phyloP scores from a whole-genome alignment of 2,113 vertebrate genomes.

The Dolichallabes microphthalmus region DNA sequence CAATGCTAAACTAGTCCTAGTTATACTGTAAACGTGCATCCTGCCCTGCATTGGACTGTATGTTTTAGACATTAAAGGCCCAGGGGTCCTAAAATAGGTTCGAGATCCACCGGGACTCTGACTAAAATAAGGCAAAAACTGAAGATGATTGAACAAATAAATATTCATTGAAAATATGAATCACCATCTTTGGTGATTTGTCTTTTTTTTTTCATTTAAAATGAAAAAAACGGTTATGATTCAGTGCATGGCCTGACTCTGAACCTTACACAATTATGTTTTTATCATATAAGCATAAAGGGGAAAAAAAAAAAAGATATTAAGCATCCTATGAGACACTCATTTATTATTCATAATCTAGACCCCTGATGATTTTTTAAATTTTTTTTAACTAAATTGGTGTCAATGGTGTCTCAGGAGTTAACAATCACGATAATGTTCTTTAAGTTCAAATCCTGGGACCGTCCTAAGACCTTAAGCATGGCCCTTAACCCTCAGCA shows the following conservation, averaged over 20 bases:
- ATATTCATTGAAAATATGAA: background rate
- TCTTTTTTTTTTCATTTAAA: background rate
- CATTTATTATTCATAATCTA: background rate
- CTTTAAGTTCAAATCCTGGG: background rate
- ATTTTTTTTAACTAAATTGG: no score
- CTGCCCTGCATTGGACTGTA: background rate
- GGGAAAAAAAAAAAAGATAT: background rate
- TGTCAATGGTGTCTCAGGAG: background rate
- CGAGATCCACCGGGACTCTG: no score
- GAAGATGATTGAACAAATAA: background rate
- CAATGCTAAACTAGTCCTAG: background rate
- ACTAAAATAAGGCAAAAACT: background rate
- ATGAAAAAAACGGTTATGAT: background rate
- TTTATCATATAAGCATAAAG: background rate
- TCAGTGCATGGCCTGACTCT: background rate
- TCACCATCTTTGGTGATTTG: background rate
- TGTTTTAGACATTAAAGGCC: no score
- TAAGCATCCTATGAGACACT: background rate
- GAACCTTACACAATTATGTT: background rate
- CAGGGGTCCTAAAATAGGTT: no score
- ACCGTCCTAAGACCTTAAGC: background rate
- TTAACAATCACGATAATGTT: background rate
- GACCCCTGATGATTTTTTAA: background rate
- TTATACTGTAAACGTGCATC: background rate
- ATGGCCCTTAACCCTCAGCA: conserved; percentile 4